Evolutionary conservation across 2,888 invertebrate genomes (phyloP).

Genomic region (Adelphocoris suturalis): DNA sequence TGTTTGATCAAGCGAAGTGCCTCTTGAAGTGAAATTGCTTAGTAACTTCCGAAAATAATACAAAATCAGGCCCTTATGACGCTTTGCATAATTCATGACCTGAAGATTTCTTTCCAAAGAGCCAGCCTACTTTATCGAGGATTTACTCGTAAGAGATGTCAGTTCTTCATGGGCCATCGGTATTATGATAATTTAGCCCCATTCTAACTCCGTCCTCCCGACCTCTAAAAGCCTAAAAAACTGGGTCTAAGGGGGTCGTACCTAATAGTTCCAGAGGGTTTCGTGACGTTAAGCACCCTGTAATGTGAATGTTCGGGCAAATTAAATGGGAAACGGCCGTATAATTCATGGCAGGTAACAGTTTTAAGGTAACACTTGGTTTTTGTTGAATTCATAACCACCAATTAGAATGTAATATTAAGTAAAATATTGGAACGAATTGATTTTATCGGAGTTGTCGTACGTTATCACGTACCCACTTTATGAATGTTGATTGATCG

Average conservation of each 20-base stretch:
- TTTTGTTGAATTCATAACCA: too few relatives aligned
- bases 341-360: background rate
- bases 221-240: background rate
- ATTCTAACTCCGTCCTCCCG: background rate
- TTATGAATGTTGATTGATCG: too few relatives aligned
- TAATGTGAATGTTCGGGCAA: background rate
- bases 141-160: background rate
- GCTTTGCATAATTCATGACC: conserved; percentile 26
- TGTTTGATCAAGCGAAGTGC: too few relatives aligned
- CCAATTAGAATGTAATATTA: too few relatives aligned
- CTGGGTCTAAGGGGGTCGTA: background rate
- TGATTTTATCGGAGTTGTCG: too few relatives aligned
- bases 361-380: background rate
- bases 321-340: background rate
- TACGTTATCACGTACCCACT: too few relatives aligned
- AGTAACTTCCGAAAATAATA: too few relatives aligned
- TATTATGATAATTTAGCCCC: conserved; percentile 16
- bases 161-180: background rate
- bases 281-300: background rate
- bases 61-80: background rate
- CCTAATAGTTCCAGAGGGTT: background rate
- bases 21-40: too few relatives aligned
- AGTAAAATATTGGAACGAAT: too few relatives aligned
- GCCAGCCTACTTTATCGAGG: background rate
- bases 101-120: background rate